These are phyloP conservation scores for Hyles vespertilio DNA, from an alignment of 1,140 invertebrate genomes.

Conservation along the genomic window DNA sequence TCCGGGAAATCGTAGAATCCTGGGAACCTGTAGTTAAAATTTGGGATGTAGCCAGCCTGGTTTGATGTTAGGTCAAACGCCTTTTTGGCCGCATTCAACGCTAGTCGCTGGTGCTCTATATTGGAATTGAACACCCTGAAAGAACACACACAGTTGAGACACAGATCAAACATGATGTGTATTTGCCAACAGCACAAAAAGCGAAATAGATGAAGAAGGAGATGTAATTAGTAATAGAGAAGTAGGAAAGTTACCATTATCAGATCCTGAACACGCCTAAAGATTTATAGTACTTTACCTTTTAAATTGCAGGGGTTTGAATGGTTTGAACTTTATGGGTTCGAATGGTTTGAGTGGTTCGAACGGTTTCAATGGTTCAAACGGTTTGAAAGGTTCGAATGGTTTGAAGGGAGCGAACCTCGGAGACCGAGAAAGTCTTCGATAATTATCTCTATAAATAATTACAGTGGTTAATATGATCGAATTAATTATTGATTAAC, in stretches of 20 bases:
- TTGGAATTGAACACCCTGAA: constrained; percentile 63
- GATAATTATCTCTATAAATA: constrained; percentile 13
- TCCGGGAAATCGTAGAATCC: constrained; percentile 33
- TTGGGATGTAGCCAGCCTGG: constrained; percentile 46
- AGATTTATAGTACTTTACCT: constrained; percentile 13
- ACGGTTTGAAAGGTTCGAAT: constrained; percentile 17
- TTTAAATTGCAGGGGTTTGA: constrained; percentile 12
- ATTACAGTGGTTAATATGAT: too few relatives aligned
- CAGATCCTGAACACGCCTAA: not conserved
- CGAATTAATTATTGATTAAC: too few relatives aligned
- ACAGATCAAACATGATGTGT: constrained; percentile 4
- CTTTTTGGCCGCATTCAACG: constrained; percentile 53
- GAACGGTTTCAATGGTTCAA: too few relatives aligned
- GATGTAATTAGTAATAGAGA: constrained; percentile 10
- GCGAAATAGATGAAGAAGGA: constrained; percentile 4
- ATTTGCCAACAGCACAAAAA: not conserved
- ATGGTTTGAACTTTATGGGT: constrained; percentile 14
- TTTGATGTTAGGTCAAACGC: constrained; percentile 64
- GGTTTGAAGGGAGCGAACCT: constrained; percentile 10
- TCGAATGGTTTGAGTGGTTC: constrained; percentile 11
- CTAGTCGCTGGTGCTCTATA: constrained; percentile 48
- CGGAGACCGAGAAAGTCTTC: constrained; percentile 4
- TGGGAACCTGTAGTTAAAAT: constrained; percentile 56
- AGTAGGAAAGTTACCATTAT: constrained; percentile 13
- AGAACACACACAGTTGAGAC: constrained; percentile 34